Base-by-base conservation (phyloP, 2,113 vertebrate genomes). In the Ellobius talpinus region DNA sequence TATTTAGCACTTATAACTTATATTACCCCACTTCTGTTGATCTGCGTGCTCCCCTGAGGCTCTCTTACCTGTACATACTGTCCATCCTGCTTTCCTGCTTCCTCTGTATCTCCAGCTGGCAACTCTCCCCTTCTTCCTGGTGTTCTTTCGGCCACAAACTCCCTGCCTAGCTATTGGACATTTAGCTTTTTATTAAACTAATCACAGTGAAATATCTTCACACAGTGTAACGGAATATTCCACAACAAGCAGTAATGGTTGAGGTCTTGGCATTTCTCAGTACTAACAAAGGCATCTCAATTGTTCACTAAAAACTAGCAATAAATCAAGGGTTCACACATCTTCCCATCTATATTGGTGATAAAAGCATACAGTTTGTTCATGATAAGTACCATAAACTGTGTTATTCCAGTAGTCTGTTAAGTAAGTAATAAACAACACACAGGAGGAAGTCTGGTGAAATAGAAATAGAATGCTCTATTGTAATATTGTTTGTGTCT, bases 311-410 rank as follows among this genome's bases (percentile, higher is more conserved):
- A 91, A 72, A 89, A 21, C 74, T 33, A 93, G 17, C 47, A 90
- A 72, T 70, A 87, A 77, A 78, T 61, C 21, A 92, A 70, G 63
- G 66, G 1, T 68, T 95, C 23, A 68, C 42, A 55, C 21, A 66
- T 90, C 61, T 94, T 94, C 79, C 14, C 7, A 90, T 8, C 36
- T 77, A 42, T 47, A 72, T 45, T 92, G 55, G 12, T 93, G 68
- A 87, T 93, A 92, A 94, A 95, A 96, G 73, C 85, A 29, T 89
- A 68, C 13, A 76, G 1, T 81, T n/a, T 95, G 47, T 97, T 92
- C 21, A 70, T 90, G 39, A 76, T 45, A 88, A 86, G 68, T 26
- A 81, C 65, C 47, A 29, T 42, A 93, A 68, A 1, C 31, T 66
- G 77, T 81, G 81, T 93, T 90, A 66, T 91, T 87, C 21, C 58